Base-by-base conservation (phyloP, 2,797 vertebrate species). In the Otus scops region DNA sequence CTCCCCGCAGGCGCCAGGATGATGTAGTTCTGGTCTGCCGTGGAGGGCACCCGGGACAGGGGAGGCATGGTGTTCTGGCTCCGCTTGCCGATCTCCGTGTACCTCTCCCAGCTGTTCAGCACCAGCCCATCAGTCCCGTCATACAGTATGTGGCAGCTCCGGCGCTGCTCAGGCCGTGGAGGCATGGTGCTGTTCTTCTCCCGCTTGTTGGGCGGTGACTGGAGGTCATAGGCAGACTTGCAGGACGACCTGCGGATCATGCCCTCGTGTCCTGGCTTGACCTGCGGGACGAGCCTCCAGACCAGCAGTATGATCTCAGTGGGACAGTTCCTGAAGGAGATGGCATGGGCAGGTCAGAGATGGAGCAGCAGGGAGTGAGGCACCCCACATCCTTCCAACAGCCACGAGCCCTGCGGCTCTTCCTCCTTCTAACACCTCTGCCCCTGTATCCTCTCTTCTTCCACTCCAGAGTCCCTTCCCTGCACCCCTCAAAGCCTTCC, bases 11-110 rank as follows among this genome's bases (percentile, higher is more conserved):
- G 99, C 1, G 99, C 98, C 79, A 99, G 97, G 97, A 99, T 99
- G 98, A 99, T 99, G 97, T 99, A 99, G 98, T 99, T 99, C 97
- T 99, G 98, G 98, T 99, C 99, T 1, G 98, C 97, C 28, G 98
- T 95, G 1, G 99, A 98, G 69, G 99, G 98, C 79, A 98, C 98
- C 7, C 98, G 98, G 84, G 99, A 97, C 57, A 98, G 73, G 1
- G 97, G 68, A 0, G 98, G 98, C 95, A 98, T 92, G 38, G 97
- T 98, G 57, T 59, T 97, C 87, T 93, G 98, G 91, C 97, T 94
- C 3, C 98, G 96, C 83, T 99, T 99, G 90, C 98, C 98, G 0
- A 98, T 63, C 95, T 98, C 98, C 0, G 97, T 97, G 93, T 98
- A 97, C 91, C 98, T 93, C 91, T 99, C 96, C 98, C 98, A 98